Percentiles rank a stretch among this genome's conserved stretches.
Evolutionary conservation across 2,888 invertebrate species (phyloP).

Genomic region (Volucella inanis): DNA sequence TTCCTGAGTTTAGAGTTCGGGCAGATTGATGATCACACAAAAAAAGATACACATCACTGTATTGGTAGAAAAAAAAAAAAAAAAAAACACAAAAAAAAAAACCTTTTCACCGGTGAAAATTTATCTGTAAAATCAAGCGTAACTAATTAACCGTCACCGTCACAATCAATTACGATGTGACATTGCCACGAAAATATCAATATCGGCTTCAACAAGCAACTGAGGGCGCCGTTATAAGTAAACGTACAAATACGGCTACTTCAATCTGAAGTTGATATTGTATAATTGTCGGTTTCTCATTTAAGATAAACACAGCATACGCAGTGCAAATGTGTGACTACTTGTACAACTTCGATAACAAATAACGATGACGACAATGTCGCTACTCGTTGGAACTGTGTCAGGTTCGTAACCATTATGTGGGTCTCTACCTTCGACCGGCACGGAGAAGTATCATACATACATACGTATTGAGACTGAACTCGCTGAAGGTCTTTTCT

Average conservation of each 20-base stretch:
- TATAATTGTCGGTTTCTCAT: constrained; percentile 44
- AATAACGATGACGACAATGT: constrained; percentile 15
- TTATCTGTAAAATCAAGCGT: constrained; percentile 47
- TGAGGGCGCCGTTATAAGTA: neutral
- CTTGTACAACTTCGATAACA: neutral
- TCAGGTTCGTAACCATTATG: constrained; percentile 68
- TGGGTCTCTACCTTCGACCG: constrained; percentile 56
- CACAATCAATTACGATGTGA: constrained; percentile 54
- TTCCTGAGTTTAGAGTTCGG: neutral
- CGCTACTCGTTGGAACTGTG: constrained; percentile 62
- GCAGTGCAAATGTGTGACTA: too few relatives aligned
- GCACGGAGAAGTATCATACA: constrained; percentile 28
- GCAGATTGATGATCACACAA: constrained; percentile 15
- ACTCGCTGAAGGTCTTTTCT: constrained; percentile 54
- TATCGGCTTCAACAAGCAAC: constrained; percentile 20
- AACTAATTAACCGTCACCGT: constrained; percentile 64
- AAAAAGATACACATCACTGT: neutral
- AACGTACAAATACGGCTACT: neutral
- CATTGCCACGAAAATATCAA: constrained; percentile 40
- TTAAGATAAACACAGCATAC: constrained; percentile 17
- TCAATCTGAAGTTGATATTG: constrained; percentile 61
- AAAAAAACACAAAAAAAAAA: neutral
- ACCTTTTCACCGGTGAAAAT: neutral
- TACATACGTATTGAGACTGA: constrained; percentile 16
- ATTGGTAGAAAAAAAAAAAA: constrained; percentile 12